Evolutionary conservation across 1,140 invertebrate species (phyloP).

Genomic region (Planococcus citri): DNA sequence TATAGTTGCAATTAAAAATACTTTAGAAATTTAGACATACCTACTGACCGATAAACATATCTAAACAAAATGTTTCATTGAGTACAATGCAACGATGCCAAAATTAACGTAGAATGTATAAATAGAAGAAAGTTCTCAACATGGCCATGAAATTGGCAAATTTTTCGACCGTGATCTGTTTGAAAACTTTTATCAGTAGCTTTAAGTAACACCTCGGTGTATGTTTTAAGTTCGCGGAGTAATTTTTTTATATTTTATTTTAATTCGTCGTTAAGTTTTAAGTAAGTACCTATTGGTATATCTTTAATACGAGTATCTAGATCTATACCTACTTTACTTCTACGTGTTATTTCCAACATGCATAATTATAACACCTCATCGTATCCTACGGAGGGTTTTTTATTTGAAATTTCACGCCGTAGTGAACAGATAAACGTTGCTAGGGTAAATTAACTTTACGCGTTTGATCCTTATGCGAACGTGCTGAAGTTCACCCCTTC

Average conservation of each 20-base stretch:
- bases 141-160: not conserved
- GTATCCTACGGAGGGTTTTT: not conserved
- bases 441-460: not conserved
- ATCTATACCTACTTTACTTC: no score
- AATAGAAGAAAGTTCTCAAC: not conserved
- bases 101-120: not conserved
- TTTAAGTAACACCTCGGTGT: not conserved
- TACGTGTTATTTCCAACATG: no score
- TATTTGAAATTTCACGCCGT: slow-evolving; percentile 3
- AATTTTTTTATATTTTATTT: not conserved
- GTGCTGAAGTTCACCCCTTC: not conserved
- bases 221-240: not conserved
- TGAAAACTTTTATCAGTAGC: not conserved
- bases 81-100: not conserved
- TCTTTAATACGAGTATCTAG: no score
- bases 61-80: no score
- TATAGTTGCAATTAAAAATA: no score
- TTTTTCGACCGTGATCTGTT: not conserved
- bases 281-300: not conserved
- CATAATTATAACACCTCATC: no score
- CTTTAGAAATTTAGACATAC: no score
- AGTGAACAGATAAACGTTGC: not conserved
- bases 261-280: not conserved
- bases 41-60: no score
- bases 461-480: not conserved